phyloP scores from a whole-genome alignment of 2,888 invertebrate genomes.

The Odiellus spinosus region DNA sequence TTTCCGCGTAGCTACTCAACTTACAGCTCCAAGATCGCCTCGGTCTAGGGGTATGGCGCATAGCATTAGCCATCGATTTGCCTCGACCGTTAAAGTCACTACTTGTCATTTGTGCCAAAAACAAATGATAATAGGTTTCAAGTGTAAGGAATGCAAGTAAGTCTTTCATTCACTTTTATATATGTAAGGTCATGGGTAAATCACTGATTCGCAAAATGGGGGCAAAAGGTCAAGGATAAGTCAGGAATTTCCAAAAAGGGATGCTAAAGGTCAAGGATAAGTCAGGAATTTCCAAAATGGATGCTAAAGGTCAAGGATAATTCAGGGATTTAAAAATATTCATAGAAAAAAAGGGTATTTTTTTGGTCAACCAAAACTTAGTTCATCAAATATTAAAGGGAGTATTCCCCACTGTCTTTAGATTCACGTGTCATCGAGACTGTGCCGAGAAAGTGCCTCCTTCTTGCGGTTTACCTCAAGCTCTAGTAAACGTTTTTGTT shows the following conservation, averaged over 20 bases:
- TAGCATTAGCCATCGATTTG: slow-evolving; percentile 56
- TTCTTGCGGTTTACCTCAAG: slow-evolving; percentile 72
- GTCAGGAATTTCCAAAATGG: too few species aligned
- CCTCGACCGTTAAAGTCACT: slow-evolving; percentile 40
- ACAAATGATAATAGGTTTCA: slow-evolving; percentile 57
- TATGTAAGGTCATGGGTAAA: too few species aligned
- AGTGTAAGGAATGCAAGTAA: slow-evolving; percentile 90
- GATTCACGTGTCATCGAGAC: slow-evolving; percentile 29
- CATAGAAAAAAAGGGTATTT: too few species aligned
- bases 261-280: too few species aligned
- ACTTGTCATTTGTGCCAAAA: slow-evolving; percentile 79
- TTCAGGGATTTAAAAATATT: too few species aligned
- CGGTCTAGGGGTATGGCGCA: slow-evolving; percentile 67
- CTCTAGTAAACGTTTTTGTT: slow-evolving; percentile 59
- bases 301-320: too few species aligned
- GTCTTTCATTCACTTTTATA: slow-evolving; percentile 8
- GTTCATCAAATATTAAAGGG: too few species aligned
- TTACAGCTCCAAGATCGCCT: slow-evolving; percentile 43
- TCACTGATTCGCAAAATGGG: too few species aligned
- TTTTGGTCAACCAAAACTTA: too few species aligned
- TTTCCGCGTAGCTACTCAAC: slow-evolving; percentile 6
- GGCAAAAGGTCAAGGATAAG: too few species aligned
- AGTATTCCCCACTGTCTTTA: too few species aligned
- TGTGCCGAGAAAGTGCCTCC: slow-evolving; percentile 50
- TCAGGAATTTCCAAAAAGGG: too few species aligned